Conservation (phyloP, 2,113 vertebrate species). For the Chinchilla lanigera region DNA sequence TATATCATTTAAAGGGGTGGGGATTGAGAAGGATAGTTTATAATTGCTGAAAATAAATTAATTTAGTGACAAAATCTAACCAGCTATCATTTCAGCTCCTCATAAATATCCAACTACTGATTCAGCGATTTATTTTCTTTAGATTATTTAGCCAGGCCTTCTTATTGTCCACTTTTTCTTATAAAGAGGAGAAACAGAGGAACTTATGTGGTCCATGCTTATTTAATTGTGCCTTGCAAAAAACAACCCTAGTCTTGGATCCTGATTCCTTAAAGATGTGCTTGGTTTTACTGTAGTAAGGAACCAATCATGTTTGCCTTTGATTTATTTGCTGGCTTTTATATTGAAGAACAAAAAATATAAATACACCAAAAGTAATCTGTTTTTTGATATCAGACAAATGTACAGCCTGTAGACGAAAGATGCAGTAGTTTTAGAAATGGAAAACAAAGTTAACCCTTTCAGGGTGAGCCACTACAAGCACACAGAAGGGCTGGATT, state of each 20-base stretch:
- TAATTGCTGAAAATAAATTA: slow-evolving; percentile 42
- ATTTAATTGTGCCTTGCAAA: slow-evolving; percentile 27
- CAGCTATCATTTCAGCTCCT: not conserved
- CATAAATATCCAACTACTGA: not conserved
- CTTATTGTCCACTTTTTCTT: not conserved
- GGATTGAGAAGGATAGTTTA: not conserved
- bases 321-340: slow-evolving; percentile 56
- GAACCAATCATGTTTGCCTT: slow-evolving; percentile 26
- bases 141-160: not conserved
- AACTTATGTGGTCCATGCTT: not conserved
- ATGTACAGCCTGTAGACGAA: not conserved
- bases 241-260: not conserved
- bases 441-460: slow-evolving; percentile 39
- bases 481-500: not conserved
- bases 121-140: slow-evolving; percentile 35
- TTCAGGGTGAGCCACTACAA: not conserved
- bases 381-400: slow-evolving; percentile 10
- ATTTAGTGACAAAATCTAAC: slow-evolving; percentile 40
- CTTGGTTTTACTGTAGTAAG: not conserved
- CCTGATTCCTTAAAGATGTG: slow-evolving; percentile 25
- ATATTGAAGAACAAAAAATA: slow-evolving; percentile 19
- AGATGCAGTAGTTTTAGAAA: not conserved
- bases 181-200: not conserved
- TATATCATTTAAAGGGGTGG: not conserved
- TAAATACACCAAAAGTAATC: slow-evolving; percentile 5